These are phyloP conservation scores for Gambusia yucatana DNA, from an alignment of 2,797 vertebrate genomes.

Conservation along the genomic window DNA sequence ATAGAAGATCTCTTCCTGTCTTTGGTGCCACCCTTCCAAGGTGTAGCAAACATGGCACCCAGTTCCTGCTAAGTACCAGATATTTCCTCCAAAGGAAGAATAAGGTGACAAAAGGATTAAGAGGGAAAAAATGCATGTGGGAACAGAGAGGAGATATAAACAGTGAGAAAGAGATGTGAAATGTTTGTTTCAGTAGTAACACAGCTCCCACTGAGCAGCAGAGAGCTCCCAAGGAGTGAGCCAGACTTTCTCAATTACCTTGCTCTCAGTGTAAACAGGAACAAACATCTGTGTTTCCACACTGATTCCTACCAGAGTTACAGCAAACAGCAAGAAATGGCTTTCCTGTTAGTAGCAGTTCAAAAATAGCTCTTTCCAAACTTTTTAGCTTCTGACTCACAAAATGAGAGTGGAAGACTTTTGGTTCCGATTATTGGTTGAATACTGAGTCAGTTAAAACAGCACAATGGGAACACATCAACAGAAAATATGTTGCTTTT, in stretches of 20 bases:
- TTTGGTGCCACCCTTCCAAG: slow-evolving; percentile 26
- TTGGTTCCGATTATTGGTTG: not conserved
- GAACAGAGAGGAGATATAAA: slow-evolving; percentile 38
- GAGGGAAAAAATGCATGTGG: slow-evolving; percentile 14
- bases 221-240: slow-evolving; percentile 60
- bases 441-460: not conserved
- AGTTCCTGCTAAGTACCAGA: slow-evolving; percentile 32
- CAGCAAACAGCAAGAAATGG: slow-evolving; percentile 24
- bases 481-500: not conserved
- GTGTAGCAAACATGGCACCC: slow-evolving; percentile 27
- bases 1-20: slow-evolving; percentile 9
- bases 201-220: slow-evolving; percentile 46
- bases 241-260: slow-evolving; percentile 71
- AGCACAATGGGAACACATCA: not conserved
- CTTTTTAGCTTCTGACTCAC: not conserved
- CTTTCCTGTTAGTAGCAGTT: slow-evolving; percentile 16
- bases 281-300: slow-evolving; percentile 60
- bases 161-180: slow-evolving; percentile 40
- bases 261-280: slow-evolving; percentile 66
- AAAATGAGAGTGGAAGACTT: not conserved
- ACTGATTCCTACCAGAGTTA: slow-evolving; percentile 38
- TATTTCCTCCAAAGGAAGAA: slow-evolving; percentile 27
- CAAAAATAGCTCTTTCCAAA: not conserved
- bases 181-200: slow-evolving; percentile 59
- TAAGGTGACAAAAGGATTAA: slow-evolving; percentile 6